Percentiles rank a stretch among this genome's conserved stretches.
Evolutionary conservation across 2,113 vertebrate species (phyloP).

Genomic region (Lota lota): DNA sequence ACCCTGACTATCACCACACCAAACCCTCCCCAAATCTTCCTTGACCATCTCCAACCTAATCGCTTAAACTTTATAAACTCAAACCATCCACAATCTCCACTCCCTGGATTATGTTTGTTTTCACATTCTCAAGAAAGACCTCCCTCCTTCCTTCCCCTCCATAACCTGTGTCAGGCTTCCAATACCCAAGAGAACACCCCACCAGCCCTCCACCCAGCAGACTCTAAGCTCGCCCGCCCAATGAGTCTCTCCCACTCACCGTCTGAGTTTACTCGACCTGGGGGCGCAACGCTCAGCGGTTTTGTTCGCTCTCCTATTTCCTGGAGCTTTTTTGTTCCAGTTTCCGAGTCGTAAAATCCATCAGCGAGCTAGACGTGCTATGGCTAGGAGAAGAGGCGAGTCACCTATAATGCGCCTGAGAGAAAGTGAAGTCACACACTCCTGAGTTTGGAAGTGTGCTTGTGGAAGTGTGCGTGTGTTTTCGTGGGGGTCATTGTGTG

Average conservation of each 20-base stretch:
- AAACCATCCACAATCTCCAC: slow-evolving; percentile 47
- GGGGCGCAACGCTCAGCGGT: slow-evolving; percentile 33
- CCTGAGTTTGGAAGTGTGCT: slow-evolving; percentile 29
- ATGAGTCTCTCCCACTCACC: slow-evolving; percentile 63
- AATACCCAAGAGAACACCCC: slow-evolving; percentile 50
- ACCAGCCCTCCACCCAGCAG: slow-evolving; percentile 22
- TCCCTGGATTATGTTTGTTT: slow-evolving; percentile 63
- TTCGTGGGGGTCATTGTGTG: slow-evolving; percentile 51
- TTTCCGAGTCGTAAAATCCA: slow-evolving; percentile 35
- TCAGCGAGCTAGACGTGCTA: slow-evolving; percentile 38
- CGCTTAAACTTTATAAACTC: background rate
- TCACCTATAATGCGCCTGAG: slow-evolving; percentile 44
- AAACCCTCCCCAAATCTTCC: no score
- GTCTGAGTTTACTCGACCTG: slow-evolving; percentile 56
- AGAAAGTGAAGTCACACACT: slow-evolving; percentile 65
- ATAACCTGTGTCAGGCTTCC: slow-evolving; percentile 44
- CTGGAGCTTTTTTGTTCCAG: slow-evolving; percentile 3
- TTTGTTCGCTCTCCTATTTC: slow-evolving; percentile 15
- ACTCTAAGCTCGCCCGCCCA: slow-evolving; percentile 48
- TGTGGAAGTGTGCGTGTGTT: slow-evolving; percentile 52
- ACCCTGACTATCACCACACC: no score
- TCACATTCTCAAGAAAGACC: slow-evolving; percentile 65
- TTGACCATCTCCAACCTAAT: no score
- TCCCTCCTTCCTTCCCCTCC: slow-evolving; percentile 19
- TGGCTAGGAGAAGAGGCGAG: slow-evolving; percentile 38